Evolutionary conservation across 2,113 vertebrate genomes (phyloP).

Genomic region (Psophia crepitans): DNA sequence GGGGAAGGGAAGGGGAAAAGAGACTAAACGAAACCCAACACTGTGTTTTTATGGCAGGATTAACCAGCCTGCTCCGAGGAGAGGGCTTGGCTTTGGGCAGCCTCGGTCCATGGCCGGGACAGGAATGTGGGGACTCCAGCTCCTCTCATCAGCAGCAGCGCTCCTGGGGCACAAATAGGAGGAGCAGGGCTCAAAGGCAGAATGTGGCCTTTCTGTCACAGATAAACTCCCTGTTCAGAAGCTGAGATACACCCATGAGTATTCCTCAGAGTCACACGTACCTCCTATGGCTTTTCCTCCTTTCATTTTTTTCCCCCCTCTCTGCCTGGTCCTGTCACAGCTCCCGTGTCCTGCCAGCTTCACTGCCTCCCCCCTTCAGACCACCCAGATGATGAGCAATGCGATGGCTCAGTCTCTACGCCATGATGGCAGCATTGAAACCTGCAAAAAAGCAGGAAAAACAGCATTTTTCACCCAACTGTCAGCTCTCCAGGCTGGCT

Average conservation of each 20-base stretch:
- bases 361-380: not conserved
- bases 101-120: not conserved
- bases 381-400: not conserved
- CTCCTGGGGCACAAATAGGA: not conserved
- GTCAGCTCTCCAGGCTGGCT: not conserved
- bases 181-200: not conserved
- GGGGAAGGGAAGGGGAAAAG: no score
- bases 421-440: not conserved
- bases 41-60: not conserved
- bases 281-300: not conserved
- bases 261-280: fast-evolving
- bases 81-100: not conserved
- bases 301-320: not conserved
- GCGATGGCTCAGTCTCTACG: fast-evolving
- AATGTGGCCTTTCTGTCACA: fast-evolving
- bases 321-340: not conserved
- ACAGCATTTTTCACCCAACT: fast-evolving
- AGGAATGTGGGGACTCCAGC: not conserved
- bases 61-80: not conserved
- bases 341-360: not conserved
- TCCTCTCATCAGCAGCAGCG: not conserved
- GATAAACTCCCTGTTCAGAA: not conserved
- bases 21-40: not conserved
- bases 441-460: not conserved
- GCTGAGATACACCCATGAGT: not conserved